Evolutionary conservation across 2,888 invertebrate genomes (phyloP).

Genomic region (Drosophila sordidula): DNA sequence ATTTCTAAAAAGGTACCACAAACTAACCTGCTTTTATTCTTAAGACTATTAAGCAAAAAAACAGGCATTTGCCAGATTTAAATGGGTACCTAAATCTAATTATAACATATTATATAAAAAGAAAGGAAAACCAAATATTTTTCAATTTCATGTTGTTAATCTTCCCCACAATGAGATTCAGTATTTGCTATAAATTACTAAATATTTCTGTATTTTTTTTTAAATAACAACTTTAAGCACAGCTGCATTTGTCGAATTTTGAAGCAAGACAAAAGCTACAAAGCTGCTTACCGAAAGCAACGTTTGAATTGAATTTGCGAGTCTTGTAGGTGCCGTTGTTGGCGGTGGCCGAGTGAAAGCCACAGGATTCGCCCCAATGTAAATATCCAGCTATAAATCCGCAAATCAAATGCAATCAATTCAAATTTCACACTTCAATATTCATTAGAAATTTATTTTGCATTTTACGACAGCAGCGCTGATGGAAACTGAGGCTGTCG

Average conservation of each 20-base stretch:
- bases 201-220: too few relatives aligned
- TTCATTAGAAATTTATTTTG: slow-evolving; percentile 78
- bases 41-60: too few relatives aligned
- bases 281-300: slow-evolving; percentile 21
- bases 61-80: too few relatives aligned
- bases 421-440: slow-evolving; percentile 79
- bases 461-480: slow-evolving; percentile 57
- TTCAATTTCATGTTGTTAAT: too few relatives aligned
- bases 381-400: slow-evolving; percentile 71
- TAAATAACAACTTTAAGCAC: neutral
- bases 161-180: neutral
- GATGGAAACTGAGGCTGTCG: slow-evolving; percentile 30
- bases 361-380: slow-evolving; percentile 46
- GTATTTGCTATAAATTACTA: neutral
- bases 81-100: too few relatives aligned
- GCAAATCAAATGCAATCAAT: slow-evolving; percentile 78
- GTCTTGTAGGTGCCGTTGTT: neutral
- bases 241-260: slow-evolving; percentile 5
- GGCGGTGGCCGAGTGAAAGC: slow-evolving; percentile 4
- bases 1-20: too few relatives aligned
- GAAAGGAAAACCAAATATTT: too few relatives aligned
- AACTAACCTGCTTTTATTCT: too few relatives aligned
- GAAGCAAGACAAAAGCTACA: slow-evolving; percentile 8
- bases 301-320: slow-evolving; percentile 38
- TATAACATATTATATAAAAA: too few relatives aligned